phyloP scores from a whole-genome alignment of 2,797 vertebrate genomes.

The Carapus acus region DNA sequence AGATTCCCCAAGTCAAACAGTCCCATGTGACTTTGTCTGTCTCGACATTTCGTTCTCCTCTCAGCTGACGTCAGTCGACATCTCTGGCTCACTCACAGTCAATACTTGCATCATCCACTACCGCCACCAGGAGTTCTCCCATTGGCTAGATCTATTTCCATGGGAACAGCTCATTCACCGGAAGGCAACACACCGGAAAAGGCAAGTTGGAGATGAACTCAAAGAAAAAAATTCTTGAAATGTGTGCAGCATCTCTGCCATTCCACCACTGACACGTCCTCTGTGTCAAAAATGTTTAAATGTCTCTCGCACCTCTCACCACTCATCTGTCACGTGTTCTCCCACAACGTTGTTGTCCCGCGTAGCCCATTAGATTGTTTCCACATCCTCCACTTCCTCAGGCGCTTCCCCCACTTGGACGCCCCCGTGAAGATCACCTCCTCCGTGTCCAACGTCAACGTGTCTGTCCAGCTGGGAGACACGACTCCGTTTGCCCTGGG shows the following conservation, averaged over 20 bases:
- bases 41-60: neutral
- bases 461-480: constrained; percentile 92
- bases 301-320: constrained; percentile 35
- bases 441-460: constrained; percentile 85
- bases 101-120: constrained; percentile 98
- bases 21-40: too few species aligned
- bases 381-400: constrained; percentile 63
- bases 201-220: constrained; percentile 50
- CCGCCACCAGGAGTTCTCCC: constrained; percentile 94
- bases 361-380: constrained; percentile 67
- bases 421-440: constrained; percentile 85
- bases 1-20: too few species aligned
- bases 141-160: constrained; percentile 86
- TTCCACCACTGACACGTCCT: too few species aligned
- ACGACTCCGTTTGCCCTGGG: constrained; percentile 92
- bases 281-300: constrained; percentile 35
- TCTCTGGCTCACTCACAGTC: constrained; percentile 80
- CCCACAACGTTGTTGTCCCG: constrained; percentile 29
- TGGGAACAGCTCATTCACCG: constrained; percentile 72
- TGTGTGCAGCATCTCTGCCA: too few species aligned
- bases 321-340: constrained; percentile 33
- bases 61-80: constrained; percentile 87
- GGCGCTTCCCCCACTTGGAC: constrained; percentile 81
- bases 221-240: neutral
- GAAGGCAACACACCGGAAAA: constrained; percentile 68